These are phyloP conservation scores for Zaprionus taronus DNA, from an alignment of 1,140 invertebrate species.

Conservation along the genomic window DNA sequence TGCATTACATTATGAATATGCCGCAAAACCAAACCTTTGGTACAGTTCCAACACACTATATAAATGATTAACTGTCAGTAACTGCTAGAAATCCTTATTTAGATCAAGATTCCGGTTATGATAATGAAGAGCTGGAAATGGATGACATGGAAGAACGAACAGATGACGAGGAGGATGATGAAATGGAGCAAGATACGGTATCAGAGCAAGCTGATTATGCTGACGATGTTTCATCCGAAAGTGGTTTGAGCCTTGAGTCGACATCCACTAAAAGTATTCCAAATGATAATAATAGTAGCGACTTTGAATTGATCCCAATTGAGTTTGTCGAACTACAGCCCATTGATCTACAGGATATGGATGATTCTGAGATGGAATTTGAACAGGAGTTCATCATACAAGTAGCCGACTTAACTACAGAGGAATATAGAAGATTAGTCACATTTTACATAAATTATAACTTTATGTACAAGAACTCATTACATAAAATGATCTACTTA, in stretches of 20 bases:
- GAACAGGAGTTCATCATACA: constrained; percentile 21
- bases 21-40: neutral
- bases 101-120: constrained; percentile 20
- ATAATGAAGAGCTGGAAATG: constrained; percentile 14
- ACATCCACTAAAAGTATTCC: neutral
- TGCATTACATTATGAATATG: constrained; percentile 44
- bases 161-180: neutral
- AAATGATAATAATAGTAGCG: constrained; percentile 1
- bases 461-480: constrained; percentile 41
- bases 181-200: neutral
- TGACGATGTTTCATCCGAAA: constrained; percentile 10
- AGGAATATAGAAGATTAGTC: neutral
- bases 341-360: neutral
- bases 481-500: constrained; percentile 61
- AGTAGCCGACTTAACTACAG: constrained; percentile 2
- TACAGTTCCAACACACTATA: neutral
- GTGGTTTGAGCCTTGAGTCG: constrained; percentile 8
- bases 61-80: neutral
- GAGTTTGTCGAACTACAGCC: constrained; percentile 27
- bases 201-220: neutral
- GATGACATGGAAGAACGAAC: neutral
- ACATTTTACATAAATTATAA: constrained; percentile 40
- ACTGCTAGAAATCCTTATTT: neutral
- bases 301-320: constrained; percentile 18
- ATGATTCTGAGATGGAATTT: constrained; percentile 9